Evolutionary conservation across 2,113 vertebrate genomes (phyloP).

Genomic region (Tragelaphus strepsiceros): DNA sequence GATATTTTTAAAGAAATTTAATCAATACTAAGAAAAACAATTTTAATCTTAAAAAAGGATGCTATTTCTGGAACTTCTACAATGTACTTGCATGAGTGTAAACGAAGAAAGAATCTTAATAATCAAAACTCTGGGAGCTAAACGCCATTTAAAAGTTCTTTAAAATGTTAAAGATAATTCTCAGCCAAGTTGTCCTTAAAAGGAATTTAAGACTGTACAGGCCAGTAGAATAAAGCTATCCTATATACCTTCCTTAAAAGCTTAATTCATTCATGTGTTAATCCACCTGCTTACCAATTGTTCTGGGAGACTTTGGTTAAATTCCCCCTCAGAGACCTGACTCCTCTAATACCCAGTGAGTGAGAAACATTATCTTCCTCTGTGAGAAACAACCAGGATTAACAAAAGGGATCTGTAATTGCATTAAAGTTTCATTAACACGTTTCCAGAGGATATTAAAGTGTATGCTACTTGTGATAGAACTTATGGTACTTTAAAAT

Average conservation of each 20-base stretch:
- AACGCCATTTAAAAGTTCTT: neutral
- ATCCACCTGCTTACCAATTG: neutral
- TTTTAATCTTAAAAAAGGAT: conserved; percentile 7
- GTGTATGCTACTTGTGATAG: neutral
- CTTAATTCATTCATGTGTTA: neutral
- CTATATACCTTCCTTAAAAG: neutral
- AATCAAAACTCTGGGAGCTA: neutral
- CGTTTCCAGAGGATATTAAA: neutral
- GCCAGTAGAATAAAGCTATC: neutral
- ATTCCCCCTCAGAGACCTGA: neutral
- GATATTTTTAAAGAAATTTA: neutral
- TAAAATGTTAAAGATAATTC: neutral
- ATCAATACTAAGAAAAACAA: neutral
- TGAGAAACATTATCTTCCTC: neutral
- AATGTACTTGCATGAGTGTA: neutral
- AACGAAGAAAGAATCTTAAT: neutral
- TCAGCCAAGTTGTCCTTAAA: neutral
- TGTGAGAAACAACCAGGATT: neutral
- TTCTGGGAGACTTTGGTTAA: neutral
- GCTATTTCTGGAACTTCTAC: neutral
- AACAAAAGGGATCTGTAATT: neutral
- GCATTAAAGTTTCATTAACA: neutral
- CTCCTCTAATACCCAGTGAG: neutral
- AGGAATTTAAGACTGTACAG: neutral
- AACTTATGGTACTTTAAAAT: neutral